phyloP scores from a whole-genome alignment of 2,888 invertebrate species.

The Monoplex corrugatus region DNA sequence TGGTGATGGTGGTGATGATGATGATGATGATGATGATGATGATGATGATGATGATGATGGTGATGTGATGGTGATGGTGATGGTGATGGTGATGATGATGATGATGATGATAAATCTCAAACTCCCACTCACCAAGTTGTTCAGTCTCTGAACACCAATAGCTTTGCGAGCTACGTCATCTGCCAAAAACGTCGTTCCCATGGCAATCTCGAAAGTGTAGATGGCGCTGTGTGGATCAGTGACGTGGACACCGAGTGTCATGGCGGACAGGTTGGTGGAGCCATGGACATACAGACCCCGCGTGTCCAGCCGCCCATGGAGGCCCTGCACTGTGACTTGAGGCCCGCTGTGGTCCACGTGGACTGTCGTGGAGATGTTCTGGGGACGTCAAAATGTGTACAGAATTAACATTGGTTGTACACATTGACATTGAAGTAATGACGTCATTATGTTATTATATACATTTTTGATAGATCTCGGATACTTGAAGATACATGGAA shows the following conservation, averaged over 20 bases:
- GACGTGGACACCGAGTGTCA: constrained; percentile 61
- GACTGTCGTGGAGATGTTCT: constrained; percentile 22
- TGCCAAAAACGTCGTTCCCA: constrained; percentile 55
- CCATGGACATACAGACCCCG: constrained; percentile 62
- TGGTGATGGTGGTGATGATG: too few species aligned
- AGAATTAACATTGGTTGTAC: not conserved
- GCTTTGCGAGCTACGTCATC: constrained; percentile 50
- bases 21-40: too few species aligned
- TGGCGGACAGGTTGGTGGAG: constrained; percentile 61
- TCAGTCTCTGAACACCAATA: constrained; percentile 41
- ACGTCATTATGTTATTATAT: too few species aligned
- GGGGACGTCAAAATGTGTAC: not conserved
- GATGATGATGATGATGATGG: too few species aligned
- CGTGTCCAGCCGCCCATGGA: constrained; percentile 56
- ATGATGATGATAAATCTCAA: not conserved
- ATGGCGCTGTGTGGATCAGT: constrained; percentile 66
- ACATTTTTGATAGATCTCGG: too few species aligned
- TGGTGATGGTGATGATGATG: not conserved
- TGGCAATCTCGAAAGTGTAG: constrained; percentile 58
- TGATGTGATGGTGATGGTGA: too few species aligned
- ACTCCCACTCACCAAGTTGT: constrained; percentile 22
- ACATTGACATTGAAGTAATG: too few species aligned
- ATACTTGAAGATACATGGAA: too few species aligned
- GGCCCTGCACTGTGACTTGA: constrained; percentile 58
- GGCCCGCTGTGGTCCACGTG: constrained; percentile 60